phyloP scores from a whole-genome alignment of 2,113 vertebrate species.

The Silurus glanis region DNA sequence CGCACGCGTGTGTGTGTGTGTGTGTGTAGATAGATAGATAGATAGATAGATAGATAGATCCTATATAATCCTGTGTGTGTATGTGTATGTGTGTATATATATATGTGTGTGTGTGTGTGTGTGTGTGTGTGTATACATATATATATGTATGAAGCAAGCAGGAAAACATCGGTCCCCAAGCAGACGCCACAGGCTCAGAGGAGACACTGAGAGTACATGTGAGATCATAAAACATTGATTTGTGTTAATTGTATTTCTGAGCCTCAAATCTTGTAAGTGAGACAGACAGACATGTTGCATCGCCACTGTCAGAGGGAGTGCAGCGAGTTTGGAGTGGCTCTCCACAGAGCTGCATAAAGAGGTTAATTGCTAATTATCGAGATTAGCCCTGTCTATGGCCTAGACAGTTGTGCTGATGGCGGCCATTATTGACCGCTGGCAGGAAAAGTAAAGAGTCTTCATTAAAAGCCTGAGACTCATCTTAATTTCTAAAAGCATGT shows the following conservation, averaged over 20 bases:
- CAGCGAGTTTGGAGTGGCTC: neutral
- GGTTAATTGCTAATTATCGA: slow-evolving; percentile 55
- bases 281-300: slow-evolving; percentile 14
- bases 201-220: slow-evolving; percentile 28
- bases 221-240: slow-evolving; percentile 44
- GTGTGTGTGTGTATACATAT: no score
- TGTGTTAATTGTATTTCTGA: slow-evolving; percentile 38
- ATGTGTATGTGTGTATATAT: no score
- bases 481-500: neutral
- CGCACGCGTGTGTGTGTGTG: no score
- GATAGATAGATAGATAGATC: no score
- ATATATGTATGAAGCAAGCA: neutral
- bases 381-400: slow-evolving; percentile 38
- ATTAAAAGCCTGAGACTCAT: slow-evolving; percentile 46
- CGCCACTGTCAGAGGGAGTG: neutral
- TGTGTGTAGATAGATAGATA: no score
- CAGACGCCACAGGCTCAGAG: neutral
- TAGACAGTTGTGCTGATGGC: slow-evolving; percentile 28
- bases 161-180: neutral
- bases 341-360: slow-evolving; percentile 21
- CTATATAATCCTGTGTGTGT: no score
- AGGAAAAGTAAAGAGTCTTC: slow-evolving; percentile 48
- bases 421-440: slow-evolving; percentile 36
- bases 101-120: no score
- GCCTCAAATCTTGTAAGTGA: slow-evolving; percentile 3